phyloP scores from a whole-genome alignment of 2,113 vertebrate genomes.

The Ceyx margarethae region DNA sequence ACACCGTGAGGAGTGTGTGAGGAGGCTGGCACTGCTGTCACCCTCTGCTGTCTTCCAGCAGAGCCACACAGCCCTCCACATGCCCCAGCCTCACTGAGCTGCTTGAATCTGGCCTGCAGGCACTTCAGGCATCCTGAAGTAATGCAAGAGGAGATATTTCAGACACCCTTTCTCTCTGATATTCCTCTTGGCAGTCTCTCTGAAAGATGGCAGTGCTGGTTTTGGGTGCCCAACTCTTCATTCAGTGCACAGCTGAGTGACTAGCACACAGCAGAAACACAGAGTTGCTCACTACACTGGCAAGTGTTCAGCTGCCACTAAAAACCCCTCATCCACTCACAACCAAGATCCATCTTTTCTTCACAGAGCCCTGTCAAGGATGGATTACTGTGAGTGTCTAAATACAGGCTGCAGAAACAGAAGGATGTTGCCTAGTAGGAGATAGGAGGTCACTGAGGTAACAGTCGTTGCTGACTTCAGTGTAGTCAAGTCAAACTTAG shows the following conservation, averaged over 20 bases:
- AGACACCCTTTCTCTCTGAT: background rate
- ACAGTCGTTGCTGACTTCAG: slow-evolving; percentile 8
- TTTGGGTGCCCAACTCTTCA: background rate
- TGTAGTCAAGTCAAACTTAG: slow-evolving; percentile 41
- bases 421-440: slow-evolving; percentile 5
- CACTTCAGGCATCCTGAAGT: background rate
- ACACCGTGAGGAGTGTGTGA: background rate
- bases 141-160: background rate
- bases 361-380: background rate
- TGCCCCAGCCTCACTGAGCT: background rate
- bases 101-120: background rate
- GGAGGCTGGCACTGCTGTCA: background rate
- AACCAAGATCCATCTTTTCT: background rate
- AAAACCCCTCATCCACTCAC: background rate
- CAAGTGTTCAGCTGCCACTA: background rate
- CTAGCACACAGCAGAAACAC: accelerated
- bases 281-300: background rate
- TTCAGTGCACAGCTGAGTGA: background rate
- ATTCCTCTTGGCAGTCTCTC: background rate
- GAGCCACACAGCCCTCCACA: accelerated
- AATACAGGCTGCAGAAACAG: background rate
- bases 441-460: background rate
- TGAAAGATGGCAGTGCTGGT: background rate
- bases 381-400: background rate
- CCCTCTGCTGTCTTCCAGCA: background rate